Evolutionary conservation across 2,113 vertebrate species (phyloP).

Genomic region (Ariopsis seemanni): DNA sequence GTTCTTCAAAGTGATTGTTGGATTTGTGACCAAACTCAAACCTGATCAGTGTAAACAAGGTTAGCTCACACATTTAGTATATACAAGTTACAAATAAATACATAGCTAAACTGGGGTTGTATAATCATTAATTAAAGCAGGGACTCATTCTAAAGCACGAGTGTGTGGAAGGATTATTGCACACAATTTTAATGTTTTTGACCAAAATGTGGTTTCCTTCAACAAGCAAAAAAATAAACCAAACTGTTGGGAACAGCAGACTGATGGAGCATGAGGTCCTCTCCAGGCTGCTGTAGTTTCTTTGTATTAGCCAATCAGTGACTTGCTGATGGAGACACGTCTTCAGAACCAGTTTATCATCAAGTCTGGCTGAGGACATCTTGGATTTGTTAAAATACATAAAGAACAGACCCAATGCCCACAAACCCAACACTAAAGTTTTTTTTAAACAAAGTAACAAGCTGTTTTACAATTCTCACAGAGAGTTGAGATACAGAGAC

Average conservation of each 20-base stretch:
- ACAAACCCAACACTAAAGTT: constrained; percentile 15
- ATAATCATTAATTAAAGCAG: background rate
- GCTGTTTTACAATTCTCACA: background rate
- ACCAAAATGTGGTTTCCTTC: background rate
- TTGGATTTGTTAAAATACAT: background rate
- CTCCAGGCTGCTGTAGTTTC: background rate
- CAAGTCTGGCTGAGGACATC: background rate
- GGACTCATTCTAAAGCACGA: background rate
- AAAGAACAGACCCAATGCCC: background rate
- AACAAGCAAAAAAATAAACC: background rate
- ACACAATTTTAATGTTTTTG: background rate
- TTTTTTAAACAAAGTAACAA: background rate
- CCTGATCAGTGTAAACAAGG: background rate
- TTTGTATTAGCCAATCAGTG: background rate
- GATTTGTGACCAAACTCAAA: background rate
- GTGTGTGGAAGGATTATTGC: background rate
- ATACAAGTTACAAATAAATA: background rate
- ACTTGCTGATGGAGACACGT: background rate
- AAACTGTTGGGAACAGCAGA: background rate
- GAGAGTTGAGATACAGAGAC: constrained; percentile 17
- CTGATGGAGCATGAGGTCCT: background rate
- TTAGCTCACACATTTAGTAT: background rate
- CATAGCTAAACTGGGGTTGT: background rate
- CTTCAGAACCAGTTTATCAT: background rate
- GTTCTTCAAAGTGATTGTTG: background rate